phyloP scores from a whole-genome alignment of 2,113 vertebrate genomes.

The Thymallus thymallus region DNA sequence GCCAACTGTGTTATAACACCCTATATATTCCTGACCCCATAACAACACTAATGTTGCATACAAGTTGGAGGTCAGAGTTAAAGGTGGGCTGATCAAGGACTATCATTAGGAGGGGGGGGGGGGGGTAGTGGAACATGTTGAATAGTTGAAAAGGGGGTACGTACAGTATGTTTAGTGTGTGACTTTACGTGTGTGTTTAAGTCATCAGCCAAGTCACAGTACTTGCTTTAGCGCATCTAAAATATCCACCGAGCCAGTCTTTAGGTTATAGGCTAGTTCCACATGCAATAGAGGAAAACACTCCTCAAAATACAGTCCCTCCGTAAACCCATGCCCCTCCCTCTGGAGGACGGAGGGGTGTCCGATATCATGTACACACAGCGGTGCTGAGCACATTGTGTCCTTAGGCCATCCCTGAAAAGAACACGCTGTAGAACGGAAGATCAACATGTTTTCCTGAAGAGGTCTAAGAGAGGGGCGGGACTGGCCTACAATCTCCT shows the following conservation, averaged over 20 bases:
- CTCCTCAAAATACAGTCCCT: background rate
- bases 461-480: background rate
- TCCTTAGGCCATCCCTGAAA: background rate
- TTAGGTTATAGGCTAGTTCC: background rate
- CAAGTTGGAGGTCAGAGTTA: no score
- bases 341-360: background rate
- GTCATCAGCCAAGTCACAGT: background rate
- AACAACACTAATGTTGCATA: no score
- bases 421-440: background rate
- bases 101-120: no score
- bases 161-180: no score
- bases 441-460: background rate
- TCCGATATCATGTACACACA: slow-evolving; percentile 5
- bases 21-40: no score
- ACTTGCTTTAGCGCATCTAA: background rate
- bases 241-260: background rate
- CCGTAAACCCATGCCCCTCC: background rate
- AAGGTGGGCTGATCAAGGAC: background rate
- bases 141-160: background rate
- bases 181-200: no score
- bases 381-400: background rate
- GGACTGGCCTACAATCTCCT: background rate
- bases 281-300: background rate
- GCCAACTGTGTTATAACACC: no score
- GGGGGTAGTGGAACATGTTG: background rate